Conservation (phyloP, 1,140 invertebrate genomes). For the Camponotus vicinus region DNA sequence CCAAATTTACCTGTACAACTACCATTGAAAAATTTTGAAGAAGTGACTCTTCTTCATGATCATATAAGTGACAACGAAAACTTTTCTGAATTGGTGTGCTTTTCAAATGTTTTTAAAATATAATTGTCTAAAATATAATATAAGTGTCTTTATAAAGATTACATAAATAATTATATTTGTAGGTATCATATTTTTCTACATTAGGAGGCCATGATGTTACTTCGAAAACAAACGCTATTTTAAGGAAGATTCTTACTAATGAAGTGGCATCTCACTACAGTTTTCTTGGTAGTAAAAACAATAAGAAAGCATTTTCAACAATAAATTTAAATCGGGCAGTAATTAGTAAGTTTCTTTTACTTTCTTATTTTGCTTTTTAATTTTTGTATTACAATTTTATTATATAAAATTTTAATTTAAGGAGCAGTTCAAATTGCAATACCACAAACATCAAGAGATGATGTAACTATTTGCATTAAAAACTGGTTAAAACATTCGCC, state of each 20-base stretch:
- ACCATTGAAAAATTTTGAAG: no score
- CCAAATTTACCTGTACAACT: no score
- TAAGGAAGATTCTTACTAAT: not conserved
- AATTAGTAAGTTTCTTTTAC: constrained; percentile 1
- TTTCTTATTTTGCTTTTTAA: not conserved
- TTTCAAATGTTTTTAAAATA: no score
- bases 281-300: constrained; percentile 2
- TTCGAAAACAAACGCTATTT: constrained; percentile 5
- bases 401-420: not conserved
- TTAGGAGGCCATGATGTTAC: no score
- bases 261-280: not conserved
- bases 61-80: no score
- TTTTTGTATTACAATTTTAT: not conserved
- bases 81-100: no score
- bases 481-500: no score
- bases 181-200: no score
- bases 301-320: not conserved
- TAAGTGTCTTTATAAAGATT: no score
- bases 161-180: no score
- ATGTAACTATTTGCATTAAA: not conserved
- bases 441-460: not conserved
- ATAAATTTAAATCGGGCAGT: not conserved
- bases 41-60: no score
- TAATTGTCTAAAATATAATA: no score
- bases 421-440: not conserved